A percentile compares a stretch with the other conserved stretches of the same genome.
phyloP scores from a whole-genome alignment of 2,888 invertebrate genomes.

The Lymantria dispar region DNA sequence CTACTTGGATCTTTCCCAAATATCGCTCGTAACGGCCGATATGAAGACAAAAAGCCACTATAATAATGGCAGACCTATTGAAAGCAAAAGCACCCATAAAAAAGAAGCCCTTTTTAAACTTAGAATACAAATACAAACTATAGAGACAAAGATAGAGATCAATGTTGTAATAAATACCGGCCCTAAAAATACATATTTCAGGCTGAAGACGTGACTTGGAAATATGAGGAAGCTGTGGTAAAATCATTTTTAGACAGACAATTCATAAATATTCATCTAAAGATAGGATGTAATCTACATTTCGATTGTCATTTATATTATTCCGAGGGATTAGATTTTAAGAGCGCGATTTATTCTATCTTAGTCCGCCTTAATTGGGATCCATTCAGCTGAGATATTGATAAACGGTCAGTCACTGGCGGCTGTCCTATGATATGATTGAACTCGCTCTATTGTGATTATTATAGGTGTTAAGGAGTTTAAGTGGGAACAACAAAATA shows the following conservation, averaged over 20 bases:
- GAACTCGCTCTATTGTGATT: slow-evolving; percentile 38
- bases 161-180: slow-evolving; percentile 8
- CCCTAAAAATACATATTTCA: too few species aligned
- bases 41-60: slow-evolving; percentile 57
- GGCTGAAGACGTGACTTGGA: slow-evolving; percentile 46
- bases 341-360: slow-evolving; percentile 53
- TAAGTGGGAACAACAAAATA: too few species aligned
- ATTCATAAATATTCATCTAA: slow-evolving; percentile 26
- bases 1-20: slow-evolving; percentile 60
- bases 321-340: slow-evolving; percentile 51
- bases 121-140: slow-evolving; percentile 16
- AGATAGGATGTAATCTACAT: slow-evolving; percentile 56
- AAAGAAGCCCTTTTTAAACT: slow-evolving; percentile 27
- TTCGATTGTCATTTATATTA: slow-evolving; percentile 55
- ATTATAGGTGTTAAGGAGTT: too few species aligned
- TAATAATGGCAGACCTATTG: slow-evolving; percentile 47
- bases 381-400: slow-evolving; percentile 67
- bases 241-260: slow-evolving; percentile 46
- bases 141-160: slow-evolving; percentile 18
- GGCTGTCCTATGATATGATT: slow-evolving; percentile 40
- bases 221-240: slow-evolving; percentile 44
- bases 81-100: slow-evolving; percentile 39
- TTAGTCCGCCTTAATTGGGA: slow-evolving; percentile 62
- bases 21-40: slow-evolving; percentile 45
- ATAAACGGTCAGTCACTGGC: slow-evolving; percentile 52